Evolutionary conservation across 2,113 vertebrate genomes (phyloP), one percentile per base, ranked within the genome.

Genomic region (Clupea harengus): DNA sequence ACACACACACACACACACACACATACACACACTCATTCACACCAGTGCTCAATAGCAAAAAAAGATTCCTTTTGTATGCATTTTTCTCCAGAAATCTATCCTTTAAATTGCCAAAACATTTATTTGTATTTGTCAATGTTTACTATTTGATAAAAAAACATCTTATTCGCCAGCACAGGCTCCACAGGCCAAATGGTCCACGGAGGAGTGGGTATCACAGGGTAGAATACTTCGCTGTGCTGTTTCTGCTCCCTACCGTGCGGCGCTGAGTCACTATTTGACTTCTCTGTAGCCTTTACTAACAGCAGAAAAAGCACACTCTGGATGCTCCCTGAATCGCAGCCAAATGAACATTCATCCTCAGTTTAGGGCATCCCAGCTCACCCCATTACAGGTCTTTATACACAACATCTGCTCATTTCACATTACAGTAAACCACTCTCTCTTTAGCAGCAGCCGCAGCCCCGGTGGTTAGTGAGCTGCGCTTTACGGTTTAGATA

Each of bases 401-500:
- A 60, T 60, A 60, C 54, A 60, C 57, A 85, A 88, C 60, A 84
- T 13, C 84, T 83, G 81, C 46, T 0, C 3, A 60, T 60, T n/a
- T 89, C 86, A 86, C 85, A 85, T 64, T 44, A 83, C 72, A 81
- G 83, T 60, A 86, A 22, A 85, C 85, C 25, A 22, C 18, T 60
- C 54, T 22, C 54, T 60, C 54, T 60, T 17, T 57, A 4, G 54
- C 6, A 60, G 54, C 54, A 22, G 54, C 20, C 20, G 18, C 54
- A 22, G 54, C 6, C 20, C 18, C 4, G 3, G 18, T 60, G 54
- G 54, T 15, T 52, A 15, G 50, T 52, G 2, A 2, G 47, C 47
- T 6, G 47, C 13, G 52, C 52, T 54, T 54, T 18, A 54, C 17
- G 52, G 52, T 54, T 18, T 22, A 18, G 20, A 60, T 60, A 60